Evolutionary conservation across 2,113 vertebrate genomes (phyloP).

Genomic region (Pterocles burchelli): DNA sequence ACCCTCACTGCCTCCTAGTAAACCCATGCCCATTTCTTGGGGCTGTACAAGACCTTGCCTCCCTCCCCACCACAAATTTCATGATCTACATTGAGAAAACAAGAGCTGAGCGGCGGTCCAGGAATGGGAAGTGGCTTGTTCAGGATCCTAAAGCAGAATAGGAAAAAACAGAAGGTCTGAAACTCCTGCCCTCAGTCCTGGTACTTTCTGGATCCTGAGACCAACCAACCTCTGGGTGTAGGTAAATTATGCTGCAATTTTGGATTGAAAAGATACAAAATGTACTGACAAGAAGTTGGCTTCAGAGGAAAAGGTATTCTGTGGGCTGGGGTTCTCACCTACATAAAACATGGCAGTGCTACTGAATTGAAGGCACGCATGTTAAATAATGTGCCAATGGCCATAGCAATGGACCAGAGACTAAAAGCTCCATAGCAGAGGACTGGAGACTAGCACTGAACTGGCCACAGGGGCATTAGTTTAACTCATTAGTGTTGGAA

Average conservation of each 20-base stretch:
- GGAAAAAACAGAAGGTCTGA: neutral
- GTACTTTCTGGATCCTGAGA: neutral
- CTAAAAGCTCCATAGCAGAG: neutral
- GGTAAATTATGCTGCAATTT: neutral
- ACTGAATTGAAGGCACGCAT: neutral
- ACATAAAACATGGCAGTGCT: neutral
- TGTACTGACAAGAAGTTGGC: neutral
- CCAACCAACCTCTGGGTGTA: neutral
- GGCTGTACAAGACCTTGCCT: neutral
- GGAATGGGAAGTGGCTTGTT: neutral
- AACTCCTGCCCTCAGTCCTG: neutral
- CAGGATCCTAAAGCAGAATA: neutral
- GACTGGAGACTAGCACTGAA: neutral
- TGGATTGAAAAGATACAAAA: neutral
- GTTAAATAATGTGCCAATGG: rapidly evolving
- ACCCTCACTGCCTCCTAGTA: neutral
- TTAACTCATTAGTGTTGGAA: neutral
- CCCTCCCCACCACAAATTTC: neutral
- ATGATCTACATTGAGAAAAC: neutral
- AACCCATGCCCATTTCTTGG: neutral
- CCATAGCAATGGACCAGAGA: rapidly evolving
- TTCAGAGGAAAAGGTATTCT: neutral
- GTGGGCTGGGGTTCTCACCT: neutral
- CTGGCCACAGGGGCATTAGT: rapidly evolving
- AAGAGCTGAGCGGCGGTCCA: neutral